Evolutionary conservation across 2,888 invertebrate genomes (phyloP), one percentile per base, ranked within the genome.

Genomic region (Drosophila monieri): DNA sequence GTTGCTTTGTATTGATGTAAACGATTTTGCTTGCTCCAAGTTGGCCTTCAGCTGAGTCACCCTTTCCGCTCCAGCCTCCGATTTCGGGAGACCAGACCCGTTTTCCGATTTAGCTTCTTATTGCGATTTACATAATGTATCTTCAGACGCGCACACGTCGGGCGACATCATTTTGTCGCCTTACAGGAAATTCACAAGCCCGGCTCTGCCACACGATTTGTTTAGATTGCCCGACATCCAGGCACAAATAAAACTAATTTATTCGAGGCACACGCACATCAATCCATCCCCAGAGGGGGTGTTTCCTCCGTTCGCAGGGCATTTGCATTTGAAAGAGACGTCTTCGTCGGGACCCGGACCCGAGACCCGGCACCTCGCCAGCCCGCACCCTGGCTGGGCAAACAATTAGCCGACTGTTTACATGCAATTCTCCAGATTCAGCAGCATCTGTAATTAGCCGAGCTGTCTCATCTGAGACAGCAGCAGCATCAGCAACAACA

Each of bases 111-210:
- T 74, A 72, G 64, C 65, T 83, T 68, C 74, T 73, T 73, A 77
- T 83, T 83, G 76, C 74, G 76, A 88, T 78, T 84, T 86, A 74
- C 88, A 84, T 84, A 88, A 84, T 77, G 60, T 77, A 48, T 53
- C 65, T 56, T 74, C 76, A 69, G 69, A 62, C 59, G 66, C 48
- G 32, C 48, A 65, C 10, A 35, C 15, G 56, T 47, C 21, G 15
- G 15, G 56, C 41, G 32, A 73, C 69, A 57, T 69, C 54, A 52
- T 73, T 76, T 71, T 80, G 73, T 86, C 85, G 73, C 75, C 64
- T 61, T 56, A 76, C 86, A 88, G 88, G 88, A 84, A 84, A 76
- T 80, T 86, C 78, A 71, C 46, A 74, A 64, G 61, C 72, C 76
- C 69, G 68, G 14, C 54, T 74, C 32, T 15, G 72, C 14, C 21